Evolutionary conservation across 2,113 vertebrate genomes (phyloP), one percentile per base, ranked within the genome.

Genomic region (Carassius carassius): DNA sequence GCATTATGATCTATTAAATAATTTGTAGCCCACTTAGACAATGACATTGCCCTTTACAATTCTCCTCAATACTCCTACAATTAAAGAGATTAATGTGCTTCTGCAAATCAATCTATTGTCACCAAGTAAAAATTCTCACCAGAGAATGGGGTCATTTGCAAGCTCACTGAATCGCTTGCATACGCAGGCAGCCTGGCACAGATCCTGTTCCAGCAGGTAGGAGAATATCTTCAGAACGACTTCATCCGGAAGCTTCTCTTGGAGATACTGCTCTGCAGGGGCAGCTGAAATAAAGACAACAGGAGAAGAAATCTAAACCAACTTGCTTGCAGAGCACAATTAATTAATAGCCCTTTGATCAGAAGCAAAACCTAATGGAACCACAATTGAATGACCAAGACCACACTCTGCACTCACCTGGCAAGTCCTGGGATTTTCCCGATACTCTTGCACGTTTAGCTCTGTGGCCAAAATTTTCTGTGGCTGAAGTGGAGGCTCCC

Each of bases 171-270:
- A 99, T 90, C 98, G 96, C 91, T 99, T 99, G 93, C 98, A 99
- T 78, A 99, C 98, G 93, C 98, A 99, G 54, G 98, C 98, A 87
- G 98, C 96, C 91, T 97, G 96, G 91, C 98, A 99, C 89, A 99
- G 94, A 92, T 99, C 98, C 92, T 99, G 97, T 91, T 99, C 98
- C 94, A 99, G 91, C 89, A 99, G 94, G 92, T 99, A 99, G 19
- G 98, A 99, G 92, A 99, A 99, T 91, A 99, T 98, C 95, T 99
- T 99, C 88, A 99, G 93, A 92, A 99, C 97, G 80, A 99, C 98
- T 93, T 99, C 98, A 91, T 99, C 98, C 90, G 98, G 98, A 87
- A 99, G 93, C 93, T 99, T 99, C 91, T 99, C 97, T 92, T 99
- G 98, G 92, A 99, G 96, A 92, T 99, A 99, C 1, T 99, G 98